Conservation (phyloP, 2,113 vertebrate genomes). For the Nothoprocta perdicaria region DNA sequence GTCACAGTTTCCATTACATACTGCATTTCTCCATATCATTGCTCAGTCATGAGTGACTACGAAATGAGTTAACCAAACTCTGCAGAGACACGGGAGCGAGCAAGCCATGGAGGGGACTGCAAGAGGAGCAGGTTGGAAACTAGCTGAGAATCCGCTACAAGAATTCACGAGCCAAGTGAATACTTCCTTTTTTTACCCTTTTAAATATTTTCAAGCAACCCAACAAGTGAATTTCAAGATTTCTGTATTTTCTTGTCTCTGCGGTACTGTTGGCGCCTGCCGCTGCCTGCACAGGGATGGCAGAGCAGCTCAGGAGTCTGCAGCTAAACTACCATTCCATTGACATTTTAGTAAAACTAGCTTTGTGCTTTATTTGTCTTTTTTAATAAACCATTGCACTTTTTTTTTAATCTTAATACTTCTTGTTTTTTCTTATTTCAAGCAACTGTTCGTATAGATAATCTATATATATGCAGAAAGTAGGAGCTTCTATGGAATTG, state of each 20-base stretch:
- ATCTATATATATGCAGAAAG: conserved; percentile 4
- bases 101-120: neutral
- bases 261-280: too few relatives aligned
- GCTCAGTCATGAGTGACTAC: conserved; percentile 20
- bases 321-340: neutral
- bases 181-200: neutral
- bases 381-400: neutral
- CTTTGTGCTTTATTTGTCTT: conserved; percentile 2
- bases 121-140: neutral
- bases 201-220: neutral
- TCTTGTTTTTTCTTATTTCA: neutral
- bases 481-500: neutral
- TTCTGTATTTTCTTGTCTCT: neutral
- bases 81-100: neutral
- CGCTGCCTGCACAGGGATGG: too few relatives aligned
- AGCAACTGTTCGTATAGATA: neutral
- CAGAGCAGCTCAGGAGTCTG: too few relatives aligned
- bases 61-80: conserved; percentile 16
- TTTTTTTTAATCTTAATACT: neutral
- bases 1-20: conserved; percentile 51
- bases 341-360: neutral
- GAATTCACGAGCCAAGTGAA: neutral
- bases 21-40: conserved; percentile 33
- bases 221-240: neutral
- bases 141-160: neutral